Conservation (phyloP, 2,888 invertebrate species). For the Cremastinae sp. region DNA sequence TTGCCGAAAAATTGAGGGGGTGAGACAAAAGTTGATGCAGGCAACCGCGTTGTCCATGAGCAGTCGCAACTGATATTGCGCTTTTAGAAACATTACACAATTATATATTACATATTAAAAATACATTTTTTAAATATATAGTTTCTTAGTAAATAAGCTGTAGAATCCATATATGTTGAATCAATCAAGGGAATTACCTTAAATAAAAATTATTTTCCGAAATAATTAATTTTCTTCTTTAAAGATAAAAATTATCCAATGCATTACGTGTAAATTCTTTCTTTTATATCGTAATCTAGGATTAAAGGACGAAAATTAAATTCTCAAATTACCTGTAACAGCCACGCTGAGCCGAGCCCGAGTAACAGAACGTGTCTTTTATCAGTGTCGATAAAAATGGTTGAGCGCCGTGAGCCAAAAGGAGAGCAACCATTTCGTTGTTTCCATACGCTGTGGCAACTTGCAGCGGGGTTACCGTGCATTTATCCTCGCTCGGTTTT, state of each 20-base stretch:
- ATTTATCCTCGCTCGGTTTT: slow-evolving; percentile 90
- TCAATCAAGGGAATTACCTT: no score
- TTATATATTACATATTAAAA: neutral
- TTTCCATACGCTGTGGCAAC: slow-evolving; percentile 92
- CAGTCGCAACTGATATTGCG: slow-evolving; percentile 93
- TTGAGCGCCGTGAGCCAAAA: slow-evolving; percentile 92
- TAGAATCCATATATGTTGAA: no score
- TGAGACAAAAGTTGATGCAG: slow-evolving; percentile 90
- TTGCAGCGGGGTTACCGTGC: slow-evolving; percentile 93
- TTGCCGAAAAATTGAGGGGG: slow-evolving; percentile 84
- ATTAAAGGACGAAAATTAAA: neutral
- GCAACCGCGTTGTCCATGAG: slow-evolving; percentile 91
- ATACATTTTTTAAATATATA: neutral
- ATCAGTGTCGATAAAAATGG: slow-evolving; percentile 93
- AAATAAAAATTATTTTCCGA: no score
- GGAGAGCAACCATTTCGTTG: slow-evolving; percentile 89
- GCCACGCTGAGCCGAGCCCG: slow-evolving; percentile 92
- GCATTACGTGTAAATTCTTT: no score
- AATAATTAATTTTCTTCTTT: no score
- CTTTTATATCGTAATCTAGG: no score
- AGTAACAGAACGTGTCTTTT: slow-evolving; percentile 92
- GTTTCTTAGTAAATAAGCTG: no score
- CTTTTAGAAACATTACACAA: no score
- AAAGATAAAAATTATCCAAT: no score
- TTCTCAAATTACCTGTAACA: slow-evolving; percentile 85